Evolutionary conservation across 2,888 invertebrate genomes (phyloP).

Genomic region (Sinotaia quadrata): DNA sequence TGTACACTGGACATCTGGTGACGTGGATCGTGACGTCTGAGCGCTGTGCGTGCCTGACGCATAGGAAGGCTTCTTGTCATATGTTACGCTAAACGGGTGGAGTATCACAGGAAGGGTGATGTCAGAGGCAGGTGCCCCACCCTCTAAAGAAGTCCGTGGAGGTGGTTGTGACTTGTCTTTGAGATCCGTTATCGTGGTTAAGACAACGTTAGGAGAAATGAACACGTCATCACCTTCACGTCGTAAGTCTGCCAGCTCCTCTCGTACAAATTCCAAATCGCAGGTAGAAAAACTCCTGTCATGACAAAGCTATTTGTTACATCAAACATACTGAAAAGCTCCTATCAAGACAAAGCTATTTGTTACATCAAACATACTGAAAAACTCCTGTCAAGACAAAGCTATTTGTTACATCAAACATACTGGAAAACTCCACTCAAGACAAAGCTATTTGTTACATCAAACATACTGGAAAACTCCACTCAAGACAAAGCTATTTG

Average conservation of each 20-base stretch:
- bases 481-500: too few species aligned
- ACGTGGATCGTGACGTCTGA: slow-evolving; percentile 48
- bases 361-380: too few species aligned
- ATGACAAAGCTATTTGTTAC: too few species aligned
- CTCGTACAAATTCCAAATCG: slow-evolving; percentile 51
- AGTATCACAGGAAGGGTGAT: slow-evolving; percentile 34
- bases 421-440: too few species aligned
- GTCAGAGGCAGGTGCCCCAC: slow-evolving; percentile 2
- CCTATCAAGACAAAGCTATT: too few species aligned
- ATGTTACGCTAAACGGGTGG: slow-evolving; percentile 20
- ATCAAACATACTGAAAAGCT: too few species aligned
- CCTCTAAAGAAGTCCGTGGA: slow-evolving; percentile 10
- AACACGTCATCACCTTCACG: slow-evolving; percentile 33
- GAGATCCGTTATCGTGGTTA: background rate
- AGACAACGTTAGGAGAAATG: slow-evolving; percentile 28
- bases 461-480: too few species aligned
- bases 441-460: too few species aligned
- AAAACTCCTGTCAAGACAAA: too few species aligned
- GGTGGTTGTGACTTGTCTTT: slow-evolving; percentile 1
- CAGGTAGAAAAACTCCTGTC: slow-evolving; percentile 60
- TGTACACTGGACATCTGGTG: slow-evolving; percentile 40
- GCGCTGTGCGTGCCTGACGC: slow-evolving; percentile 58
- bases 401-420: too few species aligned
- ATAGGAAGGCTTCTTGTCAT: slow-evolving; percentile 36
- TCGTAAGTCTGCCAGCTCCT: slow-evolving; percentile 44